A percentile compares a stretch with the other conserved stretches of the same genome.
Evolutionary conservation across 2,888 invertebrate species (phyloP).

Genomic region (Brenthis hecate): DNA sequence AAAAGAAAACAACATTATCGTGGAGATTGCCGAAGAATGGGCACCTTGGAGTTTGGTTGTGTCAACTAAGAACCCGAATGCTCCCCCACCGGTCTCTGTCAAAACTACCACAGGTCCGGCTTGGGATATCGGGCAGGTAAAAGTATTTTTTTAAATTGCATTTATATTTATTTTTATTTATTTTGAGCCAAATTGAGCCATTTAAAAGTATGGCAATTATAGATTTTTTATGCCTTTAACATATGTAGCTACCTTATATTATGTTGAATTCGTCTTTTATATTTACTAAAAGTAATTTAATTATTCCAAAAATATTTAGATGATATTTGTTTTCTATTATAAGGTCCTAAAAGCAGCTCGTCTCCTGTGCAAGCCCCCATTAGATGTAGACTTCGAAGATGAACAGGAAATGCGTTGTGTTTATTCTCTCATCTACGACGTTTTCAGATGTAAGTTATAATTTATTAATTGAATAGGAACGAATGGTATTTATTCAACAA

Average conservation of each 20-base stretch:
- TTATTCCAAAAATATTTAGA: too few relatives aligned
- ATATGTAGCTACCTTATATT: too few relatives aligned
- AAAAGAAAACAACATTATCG: conserved; percentile 44
- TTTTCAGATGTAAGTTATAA: conserved; percentile 85
- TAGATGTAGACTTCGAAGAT: conserved; percentile 78
- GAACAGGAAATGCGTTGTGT: conserved; percentile 89
- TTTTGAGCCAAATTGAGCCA: too few relatives aligned
- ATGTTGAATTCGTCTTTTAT: too few relatives aligned
- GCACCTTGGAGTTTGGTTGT: conserved; percentile 68
- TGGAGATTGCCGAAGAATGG: conserved; percentile 67
- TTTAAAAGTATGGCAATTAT: too few relatives aligned
- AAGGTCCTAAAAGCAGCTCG: conserved; percentile 82
- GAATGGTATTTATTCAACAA: not conserved
- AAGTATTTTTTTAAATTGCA: too few relatives aligned
- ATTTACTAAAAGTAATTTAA: too few relatives aligned
- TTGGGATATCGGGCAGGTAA: conserved; percentile 74
- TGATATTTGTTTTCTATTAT: not conserved
- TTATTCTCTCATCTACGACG: conserved; percentile 88
- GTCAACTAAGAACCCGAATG: conserved; percentile 63
- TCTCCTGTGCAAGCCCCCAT: conserved; percentile 77
- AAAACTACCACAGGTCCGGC: conserved; percentile 65
- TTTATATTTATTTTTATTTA: too few relatives aligned
- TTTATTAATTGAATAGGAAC: not conserved
- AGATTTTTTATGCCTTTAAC: too few relatives aligned
- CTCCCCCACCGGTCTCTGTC: conserved; percentile 68